These are phyloP conservation scores for Tyrophagus putrescentiae DNA, from an alignment of 1,140 invertebrate genomes.

Conservation along the genomic window DNA sequence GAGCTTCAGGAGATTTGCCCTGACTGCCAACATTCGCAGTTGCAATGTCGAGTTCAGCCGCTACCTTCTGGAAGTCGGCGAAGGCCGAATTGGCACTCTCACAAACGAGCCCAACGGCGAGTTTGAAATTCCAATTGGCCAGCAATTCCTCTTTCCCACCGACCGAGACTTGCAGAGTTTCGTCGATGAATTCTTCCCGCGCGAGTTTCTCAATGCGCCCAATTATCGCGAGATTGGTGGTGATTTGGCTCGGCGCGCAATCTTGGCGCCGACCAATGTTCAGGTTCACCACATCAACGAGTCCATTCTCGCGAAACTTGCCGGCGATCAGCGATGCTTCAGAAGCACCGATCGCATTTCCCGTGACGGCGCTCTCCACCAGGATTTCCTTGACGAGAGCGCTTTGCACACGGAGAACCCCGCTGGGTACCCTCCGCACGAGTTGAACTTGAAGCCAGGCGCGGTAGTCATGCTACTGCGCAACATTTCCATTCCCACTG, in stretches of 20 bases:
- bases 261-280: slow-evolving; percentile 7
- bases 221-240: background rate
- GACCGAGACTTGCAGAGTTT: background rate
- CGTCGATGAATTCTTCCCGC: background rate
- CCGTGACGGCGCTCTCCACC: background rate
- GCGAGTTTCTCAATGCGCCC: background rate
- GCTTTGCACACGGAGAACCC: slow-evolving; percentile 32
- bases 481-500: slow-evolving; percentile 30
- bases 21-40: slow-evolving; percentile 25
- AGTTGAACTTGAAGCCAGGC: slow-evolving; percentile 32
- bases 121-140: background rate
- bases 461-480: slow-evolving; percentile 33
- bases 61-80: slow-evolving; percentile 21
- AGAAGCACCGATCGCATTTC: background rate
- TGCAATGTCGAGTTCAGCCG: slow-evolving; percentile 13
- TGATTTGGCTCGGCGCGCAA: background rate
- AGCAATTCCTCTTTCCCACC: background rate
- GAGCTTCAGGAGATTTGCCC: slow-evolving; percentile 7
- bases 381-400: slow-evolving; percentile 29
- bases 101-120: background rate
- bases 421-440: slow-evolving; percentile 33
- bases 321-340: background rate
- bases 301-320: background rate
- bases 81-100: slow-evolving; percentile 2
- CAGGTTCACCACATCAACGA: background rate